Evolutionary conservation across 2,797 vertebrate species (phyloP).

Genomic region (Cygnus olor): DNA sequence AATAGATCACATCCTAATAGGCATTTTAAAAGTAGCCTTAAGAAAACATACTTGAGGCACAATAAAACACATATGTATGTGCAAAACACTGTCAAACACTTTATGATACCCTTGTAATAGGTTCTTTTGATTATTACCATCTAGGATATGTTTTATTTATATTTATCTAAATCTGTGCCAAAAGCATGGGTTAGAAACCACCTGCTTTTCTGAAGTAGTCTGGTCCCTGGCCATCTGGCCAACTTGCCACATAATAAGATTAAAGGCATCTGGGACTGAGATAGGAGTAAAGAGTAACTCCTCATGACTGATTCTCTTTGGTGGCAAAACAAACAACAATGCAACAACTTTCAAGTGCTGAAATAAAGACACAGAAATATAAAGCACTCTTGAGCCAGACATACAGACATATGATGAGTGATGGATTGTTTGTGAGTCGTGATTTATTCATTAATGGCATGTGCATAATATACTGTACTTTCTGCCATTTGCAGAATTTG

Average conservation of each 20-base stretch:
- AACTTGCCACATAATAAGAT: not conserved
- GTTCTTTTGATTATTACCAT: not conserved
- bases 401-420: not conserved
- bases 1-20: not conserved
- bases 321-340: not conserved
- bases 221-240: not conserved
- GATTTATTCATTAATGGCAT: not conserved
- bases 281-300: not conserved
- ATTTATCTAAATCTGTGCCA: not conserved
- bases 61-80: not conserved
- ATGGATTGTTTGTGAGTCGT: not conserved
- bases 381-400: not conserved
- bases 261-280: not conserved
- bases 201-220: not conserved
- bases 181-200: not conserved
- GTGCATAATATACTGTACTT: not conserved
- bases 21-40: not conserved
- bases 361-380: not conserved
- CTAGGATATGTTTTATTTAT: not conserved
- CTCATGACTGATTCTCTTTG: not conserved
- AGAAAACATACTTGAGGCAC: not conserved
- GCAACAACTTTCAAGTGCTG: not conserved
- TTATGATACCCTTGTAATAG: not conserved
- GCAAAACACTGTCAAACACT: not conserved
- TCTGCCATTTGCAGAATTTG: not conserved